Evolutionary conservation across 2,888 invertebrate genomes (phyloP).

Genomic region (Ophion costatus): DNA sequence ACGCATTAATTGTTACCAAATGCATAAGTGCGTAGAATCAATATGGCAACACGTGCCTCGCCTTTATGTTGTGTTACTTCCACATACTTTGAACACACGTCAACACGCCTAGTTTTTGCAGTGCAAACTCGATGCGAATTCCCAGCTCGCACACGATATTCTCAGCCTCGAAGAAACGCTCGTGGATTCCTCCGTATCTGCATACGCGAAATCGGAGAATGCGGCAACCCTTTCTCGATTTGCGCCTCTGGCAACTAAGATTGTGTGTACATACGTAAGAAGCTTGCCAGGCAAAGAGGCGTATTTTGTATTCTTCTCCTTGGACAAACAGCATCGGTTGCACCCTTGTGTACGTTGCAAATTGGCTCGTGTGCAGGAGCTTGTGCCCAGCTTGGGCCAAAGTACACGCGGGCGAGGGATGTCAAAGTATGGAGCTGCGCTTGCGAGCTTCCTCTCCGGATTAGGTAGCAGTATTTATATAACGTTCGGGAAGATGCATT

Average conservation of each 20-base stretch:
- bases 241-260: slow-evolving; percentile 30
- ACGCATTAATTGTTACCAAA: too few species aligned
- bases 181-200: slow-evolving; percentile 3
- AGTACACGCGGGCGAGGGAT: slow-evolving; percentile 7
- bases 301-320: background rate
- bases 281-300: background rate
- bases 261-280: slow-evolving; percentile 2
- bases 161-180: background rate
- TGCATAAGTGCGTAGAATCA: too few species aligned
- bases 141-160: slow-evolving; percentile 2
- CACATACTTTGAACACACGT: too few species aligned
- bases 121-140: slow-evolving; percentile 8
- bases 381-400: background rate
- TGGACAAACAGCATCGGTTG: background rate
- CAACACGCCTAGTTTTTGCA: too few species aligned
- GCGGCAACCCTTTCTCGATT: slow-evolving; percentile 42
- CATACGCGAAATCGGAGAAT: slow-evolving; percentile 19
- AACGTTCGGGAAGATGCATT: slow-evolving; percentile 68
- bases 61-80: too few species aligned
- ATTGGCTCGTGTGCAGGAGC: background rate
- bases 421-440: slow-evolving; percentile 22
- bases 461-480: slow-evolving; percentile 71
- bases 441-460: slow-evolving; percentile 66
- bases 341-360: background rate
- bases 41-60: too few species aligned